Evolutionary conservation across 2,113 vertebrate species (phyloP).

Genomic region (Erinaceus europaeus): DNA sequence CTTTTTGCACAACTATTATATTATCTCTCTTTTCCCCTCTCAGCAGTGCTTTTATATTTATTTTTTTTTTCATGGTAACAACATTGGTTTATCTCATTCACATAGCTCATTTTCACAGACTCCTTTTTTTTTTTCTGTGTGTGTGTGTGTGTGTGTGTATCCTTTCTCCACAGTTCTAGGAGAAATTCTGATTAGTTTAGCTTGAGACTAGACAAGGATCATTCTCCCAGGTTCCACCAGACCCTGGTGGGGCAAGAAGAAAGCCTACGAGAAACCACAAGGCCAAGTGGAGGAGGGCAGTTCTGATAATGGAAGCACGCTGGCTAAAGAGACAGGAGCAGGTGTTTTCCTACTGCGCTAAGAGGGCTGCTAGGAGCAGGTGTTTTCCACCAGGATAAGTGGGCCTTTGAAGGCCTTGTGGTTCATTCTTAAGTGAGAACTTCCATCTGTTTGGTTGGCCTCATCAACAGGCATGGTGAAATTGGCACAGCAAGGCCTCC

Average conservation of each 20-base stretch:
- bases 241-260: not conserved
- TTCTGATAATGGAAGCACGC: not conserved
- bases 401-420: conserved; percentile 34
- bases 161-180: not conserved
- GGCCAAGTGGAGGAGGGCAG: not conserved
- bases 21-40: too few relatives aligned
- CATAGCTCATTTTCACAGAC: not conserved
- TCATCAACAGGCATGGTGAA: not conserved
- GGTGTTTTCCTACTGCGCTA: conserved; percentile 22
- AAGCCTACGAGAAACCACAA: not conserved
- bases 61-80: too few relatives aligned
- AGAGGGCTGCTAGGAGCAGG: conserved; percentile 33
- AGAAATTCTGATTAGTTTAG: conserved; percentile 1
- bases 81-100: not conserved
- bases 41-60: too few relatives aligned
- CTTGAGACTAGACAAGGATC: not conserved
- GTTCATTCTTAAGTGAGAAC: conserved; percentile 16
- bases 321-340: conserved; percentile 41
- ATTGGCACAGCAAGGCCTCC: not conserved
- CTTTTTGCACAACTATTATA: too few relatives aligned
- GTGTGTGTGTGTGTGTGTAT: too few relatives aligned
- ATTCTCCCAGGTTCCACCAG: not conserved
- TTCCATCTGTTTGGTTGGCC: conserved; percentile 38
- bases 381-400: conserved; percentile 13
- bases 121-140: not conserved